These are phyloP conservation scores for Aleiodes alternator DNA, from an alignment of 2,888 invertebrate species.

Conservation along the genomic window DNA sequence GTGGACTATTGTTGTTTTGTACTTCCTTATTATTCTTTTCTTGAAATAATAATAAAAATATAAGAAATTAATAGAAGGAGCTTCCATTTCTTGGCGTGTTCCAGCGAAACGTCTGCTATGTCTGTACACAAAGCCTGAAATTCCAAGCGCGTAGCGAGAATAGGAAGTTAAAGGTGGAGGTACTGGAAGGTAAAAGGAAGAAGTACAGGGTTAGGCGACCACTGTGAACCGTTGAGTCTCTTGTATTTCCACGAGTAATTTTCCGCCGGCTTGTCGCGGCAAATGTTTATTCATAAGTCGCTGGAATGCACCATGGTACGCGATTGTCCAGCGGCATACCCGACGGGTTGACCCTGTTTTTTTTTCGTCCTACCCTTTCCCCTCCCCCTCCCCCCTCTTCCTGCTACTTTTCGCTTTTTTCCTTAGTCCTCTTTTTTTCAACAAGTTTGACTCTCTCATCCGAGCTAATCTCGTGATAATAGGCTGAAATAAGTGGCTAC, in stretches of 20 bases:
- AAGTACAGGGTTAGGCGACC: conserved; percentile 25
- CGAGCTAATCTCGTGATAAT: conserved; percentile 58
- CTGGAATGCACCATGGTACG: conserved; percentile 62
- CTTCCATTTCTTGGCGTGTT: conserved; percentile 7
- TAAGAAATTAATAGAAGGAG: conserved; percentile 10
- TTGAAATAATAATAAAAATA: background rate
- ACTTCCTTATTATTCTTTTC: background rate
- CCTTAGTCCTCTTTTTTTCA: conserved; percentile 2
- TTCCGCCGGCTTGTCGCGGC: conserved; percentile 64
- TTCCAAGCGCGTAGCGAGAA: conserved; percentile 49
- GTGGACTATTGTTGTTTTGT: no score
- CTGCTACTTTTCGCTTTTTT: conserved; percentile 1
- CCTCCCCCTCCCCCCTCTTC: no score
- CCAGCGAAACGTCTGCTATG: conserved; percentile 37
- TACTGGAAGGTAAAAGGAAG: conserved; percentile 26
- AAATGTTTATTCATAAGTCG: conserved; percentile 72
- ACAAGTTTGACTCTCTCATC: conserved; percentile 21
- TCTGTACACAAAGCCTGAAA: conserved; percentile 48
- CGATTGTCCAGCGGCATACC: conserved; percentile 63
- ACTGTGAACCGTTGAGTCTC: conserved; percentile 46
- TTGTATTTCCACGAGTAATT: conserved; percentile 67
- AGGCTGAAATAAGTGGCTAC: conserved; percentile 44
- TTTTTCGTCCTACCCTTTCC: conserved; percentile 18
- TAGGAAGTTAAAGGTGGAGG: conserved; percentile 22
- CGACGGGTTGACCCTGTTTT: conserved; percentile 49